Evolutionary conservation across 2,113 vertebrate genomes (phyloP), one percentile per base, ranked within the genome.

Genomic region (Phaethornis superciliosus): DNA sequence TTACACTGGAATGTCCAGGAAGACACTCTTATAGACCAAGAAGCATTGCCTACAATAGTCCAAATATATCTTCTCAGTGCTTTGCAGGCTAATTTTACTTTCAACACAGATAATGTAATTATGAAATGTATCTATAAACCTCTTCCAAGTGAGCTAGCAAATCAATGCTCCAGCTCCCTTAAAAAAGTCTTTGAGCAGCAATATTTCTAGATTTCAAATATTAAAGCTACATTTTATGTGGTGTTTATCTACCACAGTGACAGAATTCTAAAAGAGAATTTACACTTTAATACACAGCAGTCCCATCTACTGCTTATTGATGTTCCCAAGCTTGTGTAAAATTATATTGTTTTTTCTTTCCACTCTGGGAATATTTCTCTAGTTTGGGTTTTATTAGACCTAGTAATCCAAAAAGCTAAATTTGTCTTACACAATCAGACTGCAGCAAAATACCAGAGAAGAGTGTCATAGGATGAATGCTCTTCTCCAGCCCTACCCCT

Each of bases 221-320:
- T 92, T 95, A 96, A 96, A 96, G 77, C 85, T 75, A 75, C 56
- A 94, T 95, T 95, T 95, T 94, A 95, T 56, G 56, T 83, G 64
- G 64, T 81, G 60, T 37, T 95, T 95, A 91, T 93, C 88, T 84
- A 60, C 75, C 42, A 59, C 42, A 69, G 67, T n/a, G 79, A 93
- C 81, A 94, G 63, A 32, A 81, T 82, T 89, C 81, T 91, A 59
- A 87, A 89, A 89, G 63, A 70, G 18, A 0, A 59, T 75, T 91
- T 95, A 55, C 82, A 97, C 78, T 95, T 95, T 81, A 91, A 85
- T 70, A 81, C 88, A 93, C 93, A 93, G 81, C 55, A 91, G 81
- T 91, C 75, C 47, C 65, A 93, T 95, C 85, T 63, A 77, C 78
- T 80, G 37, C 21, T 89, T 93, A 90, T 64, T 95, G 56, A 95